Conservation (phyloP, 1,140 invertebrate genomes). For the Drosophila mayri region DNA sequence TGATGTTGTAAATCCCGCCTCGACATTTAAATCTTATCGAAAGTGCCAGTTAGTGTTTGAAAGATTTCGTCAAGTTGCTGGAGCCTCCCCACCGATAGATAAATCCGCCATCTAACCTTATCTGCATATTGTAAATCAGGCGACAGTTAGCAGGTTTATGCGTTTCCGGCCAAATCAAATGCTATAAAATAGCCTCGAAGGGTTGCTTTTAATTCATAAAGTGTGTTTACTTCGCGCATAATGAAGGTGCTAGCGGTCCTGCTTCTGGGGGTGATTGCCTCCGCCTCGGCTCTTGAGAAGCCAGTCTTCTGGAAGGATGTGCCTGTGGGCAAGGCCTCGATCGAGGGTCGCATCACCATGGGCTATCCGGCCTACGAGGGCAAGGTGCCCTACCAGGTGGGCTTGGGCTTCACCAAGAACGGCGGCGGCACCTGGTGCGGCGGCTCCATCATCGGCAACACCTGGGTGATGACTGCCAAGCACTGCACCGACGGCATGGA, state of each 20-base stretch:
- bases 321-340: slow-evolving; percentile 23
- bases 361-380: slow-evolving; percentile 67
- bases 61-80: slow-evolving; percentile 14
- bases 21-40: slow-evolving; percentile 20
- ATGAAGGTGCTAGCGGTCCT: slow-evolving; percentile 34
- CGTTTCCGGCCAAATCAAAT: slow-evolving; percentile 8
- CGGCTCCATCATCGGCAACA: slow-evolving; percentile 87
- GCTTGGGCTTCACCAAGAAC: slow-evolving; percentile 74
- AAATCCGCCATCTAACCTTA: slow-evolving; percentile 9
- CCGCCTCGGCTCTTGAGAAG: slow-evolving; percentile 24
- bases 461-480: slow-evolving; percentile 85
- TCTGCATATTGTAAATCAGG: slow-evolving; percentile 21
- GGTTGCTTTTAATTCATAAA: background rate
- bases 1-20: background rate
- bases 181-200: slow-evolving; percentile 5
- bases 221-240: background rate
- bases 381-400: slow-evolving; percentile 84
- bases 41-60: background rate
- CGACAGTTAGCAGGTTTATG: background rate
- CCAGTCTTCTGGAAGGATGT: slow-evolving; percentile 40
- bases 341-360: slow-evolving; percentile 59
- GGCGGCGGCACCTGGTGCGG: slow-evolving; percentile 86
- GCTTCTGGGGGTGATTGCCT: slow-evolving; percentile 21
- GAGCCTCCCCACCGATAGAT: background rate
- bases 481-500: slow-evolving; percentile 60